phyloP scores from a whole-genome alignment of 2,797 vertebrate genomes.

The Podarcis siculus region DNA sequence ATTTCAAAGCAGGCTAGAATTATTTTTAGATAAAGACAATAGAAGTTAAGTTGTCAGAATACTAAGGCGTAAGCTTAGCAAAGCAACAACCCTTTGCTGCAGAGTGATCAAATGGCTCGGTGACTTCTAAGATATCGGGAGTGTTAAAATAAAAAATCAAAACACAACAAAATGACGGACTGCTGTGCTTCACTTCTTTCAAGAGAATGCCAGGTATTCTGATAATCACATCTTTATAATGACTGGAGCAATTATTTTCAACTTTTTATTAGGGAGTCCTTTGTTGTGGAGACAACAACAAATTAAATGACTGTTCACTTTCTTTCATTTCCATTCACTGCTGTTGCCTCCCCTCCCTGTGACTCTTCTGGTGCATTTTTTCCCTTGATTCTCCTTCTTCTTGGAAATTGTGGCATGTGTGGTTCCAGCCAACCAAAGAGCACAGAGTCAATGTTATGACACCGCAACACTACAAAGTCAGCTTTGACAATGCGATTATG shows the following conservation, averaged over 20 bases:
- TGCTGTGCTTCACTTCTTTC: background rate
- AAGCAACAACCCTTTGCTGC: conserved; percentile 31
- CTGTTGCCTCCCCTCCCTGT: background rate
- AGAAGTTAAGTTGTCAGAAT: conserved; percentile 52
- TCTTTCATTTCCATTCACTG: background rate
- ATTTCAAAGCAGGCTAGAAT: conserved; percentile 66
- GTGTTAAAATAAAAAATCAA: conserved; percentile 19
- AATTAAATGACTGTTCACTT: background rate
- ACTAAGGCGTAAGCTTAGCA: conserved; percentile 2
- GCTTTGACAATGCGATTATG: background rate
- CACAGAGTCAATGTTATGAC: background rate
- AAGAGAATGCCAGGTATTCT: background rate
- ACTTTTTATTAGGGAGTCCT: background rate
- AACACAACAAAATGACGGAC: background rate
- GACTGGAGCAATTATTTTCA: background rate
- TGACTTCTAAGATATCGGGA: background rate
- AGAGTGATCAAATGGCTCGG: background rate
- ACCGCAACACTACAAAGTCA: background rate
- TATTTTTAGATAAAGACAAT: conserved; percentile 72
- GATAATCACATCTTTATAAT: background rate
- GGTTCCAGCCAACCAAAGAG: background rate
- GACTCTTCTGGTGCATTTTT: background rate
- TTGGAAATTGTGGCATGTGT: background rate
- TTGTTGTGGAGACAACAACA: background rate
- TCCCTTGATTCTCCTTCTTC: too few relatives aligned